These are phyloP conservation scores for Oophaga pumilio DNA, from an alignment of 2,113 vertebrate genomes.

Conservation along the genomic window DNA sequence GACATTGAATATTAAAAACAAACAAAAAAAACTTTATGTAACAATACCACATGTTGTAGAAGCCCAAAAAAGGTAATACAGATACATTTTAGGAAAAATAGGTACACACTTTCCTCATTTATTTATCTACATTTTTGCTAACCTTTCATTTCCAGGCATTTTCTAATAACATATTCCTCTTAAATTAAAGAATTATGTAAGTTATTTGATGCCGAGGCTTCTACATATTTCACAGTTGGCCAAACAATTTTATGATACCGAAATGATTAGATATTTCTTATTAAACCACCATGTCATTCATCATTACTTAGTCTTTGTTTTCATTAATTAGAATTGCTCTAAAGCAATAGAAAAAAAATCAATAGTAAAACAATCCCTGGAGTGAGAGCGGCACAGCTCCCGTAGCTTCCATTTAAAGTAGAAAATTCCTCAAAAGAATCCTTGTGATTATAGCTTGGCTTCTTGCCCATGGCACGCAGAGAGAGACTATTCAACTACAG, in stretches of 20 bases:
- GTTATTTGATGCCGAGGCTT: background rate
- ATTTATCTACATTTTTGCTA: no score
- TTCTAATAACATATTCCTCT: background rate
- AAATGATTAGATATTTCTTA: background rate
- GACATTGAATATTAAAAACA: no score
- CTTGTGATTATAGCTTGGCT: conserved; percentile 39
- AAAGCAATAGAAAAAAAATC: background rate
- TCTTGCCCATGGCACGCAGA: conserved; percentile 10
- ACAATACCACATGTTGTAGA: no score
- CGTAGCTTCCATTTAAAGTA: conserved; percentile 16
- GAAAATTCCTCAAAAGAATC: conserved; percentile 33
- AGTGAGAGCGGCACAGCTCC: background rate
- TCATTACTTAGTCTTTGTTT: background rate
- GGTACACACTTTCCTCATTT: no score
- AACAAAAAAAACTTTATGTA: no score
- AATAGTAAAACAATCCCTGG: background rate
- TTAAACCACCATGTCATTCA: background rate
- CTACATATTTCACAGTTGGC: background rate
- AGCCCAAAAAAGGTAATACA: no score
- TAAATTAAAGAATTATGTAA: background rate
- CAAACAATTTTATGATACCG: background rate
- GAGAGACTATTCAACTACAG: conserved; percentile 30
- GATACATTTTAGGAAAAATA: no score
- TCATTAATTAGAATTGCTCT: background rate
- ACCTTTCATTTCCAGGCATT: background rate